Percentiles rank a stretch among this genome's conserved stretches.
Conservation (phyloP, 2,113 vertebrate species). For the Hyla sarda region DNA sequence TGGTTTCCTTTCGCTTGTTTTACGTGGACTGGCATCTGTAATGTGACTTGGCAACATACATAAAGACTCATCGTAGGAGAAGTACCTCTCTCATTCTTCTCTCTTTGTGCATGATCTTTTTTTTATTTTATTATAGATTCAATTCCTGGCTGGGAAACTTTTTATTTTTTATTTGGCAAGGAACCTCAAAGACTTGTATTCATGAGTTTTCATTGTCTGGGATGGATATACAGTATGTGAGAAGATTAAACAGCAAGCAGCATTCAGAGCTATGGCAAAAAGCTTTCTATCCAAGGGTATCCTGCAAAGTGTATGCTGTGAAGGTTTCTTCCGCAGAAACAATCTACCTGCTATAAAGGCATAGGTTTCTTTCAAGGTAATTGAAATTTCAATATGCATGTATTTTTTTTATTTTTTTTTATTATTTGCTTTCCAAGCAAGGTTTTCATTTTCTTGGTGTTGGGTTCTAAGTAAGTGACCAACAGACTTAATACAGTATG, state of each 20-base stretch:
- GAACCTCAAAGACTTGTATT: background rate
- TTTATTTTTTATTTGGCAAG: background rate
- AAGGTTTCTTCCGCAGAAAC: background rate
- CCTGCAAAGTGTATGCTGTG: background rate
- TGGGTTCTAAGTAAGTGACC: no score
- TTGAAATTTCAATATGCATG: background rate
- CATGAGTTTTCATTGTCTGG: constrained; percentile 2
- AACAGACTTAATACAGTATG: no score
- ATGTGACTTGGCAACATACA: background rate
- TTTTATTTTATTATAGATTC: background rate
- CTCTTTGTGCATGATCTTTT: background rate
- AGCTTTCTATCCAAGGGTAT: background rate
- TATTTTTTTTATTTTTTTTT: no score
- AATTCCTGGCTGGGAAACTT: background rate
- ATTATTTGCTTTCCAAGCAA: no score
- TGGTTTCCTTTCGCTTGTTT: background rate
- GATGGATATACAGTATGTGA: background rate
- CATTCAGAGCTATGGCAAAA: background rate
- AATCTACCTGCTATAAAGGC: background rate
- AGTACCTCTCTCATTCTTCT: background rate
- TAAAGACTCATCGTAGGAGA: background rate
- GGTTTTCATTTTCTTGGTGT: no score
- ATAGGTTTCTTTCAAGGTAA: background rate
- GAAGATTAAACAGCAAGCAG: background rate
- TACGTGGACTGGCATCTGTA: background rate